phyloP scores from a whole-genome alignment of 2,888 invertebrate species.

The Celastrina argiolus region DNA sequence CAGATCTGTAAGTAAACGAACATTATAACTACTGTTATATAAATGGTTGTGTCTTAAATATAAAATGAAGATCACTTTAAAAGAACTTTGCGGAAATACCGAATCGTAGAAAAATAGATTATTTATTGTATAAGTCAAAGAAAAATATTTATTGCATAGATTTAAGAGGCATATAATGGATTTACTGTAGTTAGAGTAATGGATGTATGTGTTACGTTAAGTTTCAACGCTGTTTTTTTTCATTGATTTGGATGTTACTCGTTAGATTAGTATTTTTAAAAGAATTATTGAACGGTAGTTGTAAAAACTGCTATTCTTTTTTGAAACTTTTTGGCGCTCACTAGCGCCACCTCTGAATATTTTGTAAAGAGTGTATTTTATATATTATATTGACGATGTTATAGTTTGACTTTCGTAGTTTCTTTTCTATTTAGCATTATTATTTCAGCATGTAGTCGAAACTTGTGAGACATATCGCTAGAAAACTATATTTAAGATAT shows the following conservation, averaged over 20 bases:
- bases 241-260: constrained; percentile 29
- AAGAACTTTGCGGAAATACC: constrained; percentile 54
- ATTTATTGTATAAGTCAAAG: constrained; percentile 71
- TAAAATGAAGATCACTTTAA: constrained; percentile 52
- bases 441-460: constrained; percentile 64
- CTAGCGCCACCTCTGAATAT: constrained; percentile 50
- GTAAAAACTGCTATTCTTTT: constrained; percentile 51
- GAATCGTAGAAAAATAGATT: constrained; percentile 65
- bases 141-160: constrained; percentile 75
- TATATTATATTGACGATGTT: constrained; percentile 64
- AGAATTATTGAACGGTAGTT: constrained; percentile 36
- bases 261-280: constrained; percentile 32
- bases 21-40: constrained; percentile 62
- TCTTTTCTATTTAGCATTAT: constrained; percentile 56
- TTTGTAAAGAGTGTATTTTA: constrained; percentile 74
- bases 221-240: constrained; percentile 29
- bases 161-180: constrained; percentile 63
- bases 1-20: constrained; percentile 49
- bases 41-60: constrained; percentile 72
- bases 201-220: constrained; percentile 37
- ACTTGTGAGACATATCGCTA: constrained; percentile 75
- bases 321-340: constrained; percentile 64
- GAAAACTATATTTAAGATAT: constrained; percentile 61
- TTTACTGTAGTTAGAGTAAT: constrained; percentile 65
- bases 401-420: constrained; percentile 54